Evolutionary conservation across 1,140 invertebrate genomes (phyloP).

Genomic region (Popillia japonica): DNA sequence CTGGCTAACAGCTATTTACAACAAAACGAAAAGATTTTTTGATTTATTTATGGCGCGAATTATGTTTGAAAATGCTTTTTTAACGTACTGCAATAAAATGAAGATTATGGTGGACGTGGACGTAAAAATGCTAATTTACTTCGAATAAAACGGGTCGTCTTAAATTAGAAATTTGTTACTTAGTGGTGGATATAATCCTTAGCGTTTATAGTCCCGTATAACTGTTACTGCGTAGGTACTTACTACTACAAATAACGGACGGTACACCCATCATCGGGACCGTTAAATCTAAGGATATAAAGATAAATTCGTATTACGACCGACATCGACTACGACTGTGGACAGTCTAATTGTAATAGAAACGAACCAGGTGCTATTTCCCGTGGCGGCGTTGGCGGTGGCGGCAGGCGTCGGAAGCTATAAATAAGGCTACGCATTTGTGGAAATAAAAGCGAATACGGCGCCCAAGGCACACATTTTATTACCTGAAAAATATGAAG

Average conservation of each 20-base stretch:
- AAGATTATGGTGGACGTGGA: neutral
- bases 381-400: neutral
- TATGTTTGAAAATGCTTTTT: neutral
- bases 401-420: neutral
- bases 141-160: neutral
- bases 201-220: neutral
- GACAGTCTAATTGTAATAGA: constrained; percentile 35
- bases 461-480: constrained; percentile 31
- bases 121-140: neutral
- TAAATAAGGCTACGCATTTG: constrained; percentile 28
- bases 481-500: constrained; percentile 34
- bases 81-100: neutral
- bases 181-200: neutral
- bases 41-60: too few species aligned
- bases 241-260: neutral
- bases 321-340: neutral
- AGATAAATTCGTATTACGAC: constrained; percentile 30
- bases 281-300: constrained; percentile 23
- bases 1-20: neutral
- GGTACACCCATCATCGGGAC: neutral
- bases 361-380: constrained; percentile 2
- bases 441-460: constrained; percentile 28
- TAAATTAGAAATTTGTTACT: neutral
- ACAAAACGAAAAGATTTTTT: too few species aligned
- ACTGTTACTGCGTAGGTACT: neutral